Conservation (phyloP, 2,797 vertebrate genomes). For the Eremophila alpestris region DNA sequence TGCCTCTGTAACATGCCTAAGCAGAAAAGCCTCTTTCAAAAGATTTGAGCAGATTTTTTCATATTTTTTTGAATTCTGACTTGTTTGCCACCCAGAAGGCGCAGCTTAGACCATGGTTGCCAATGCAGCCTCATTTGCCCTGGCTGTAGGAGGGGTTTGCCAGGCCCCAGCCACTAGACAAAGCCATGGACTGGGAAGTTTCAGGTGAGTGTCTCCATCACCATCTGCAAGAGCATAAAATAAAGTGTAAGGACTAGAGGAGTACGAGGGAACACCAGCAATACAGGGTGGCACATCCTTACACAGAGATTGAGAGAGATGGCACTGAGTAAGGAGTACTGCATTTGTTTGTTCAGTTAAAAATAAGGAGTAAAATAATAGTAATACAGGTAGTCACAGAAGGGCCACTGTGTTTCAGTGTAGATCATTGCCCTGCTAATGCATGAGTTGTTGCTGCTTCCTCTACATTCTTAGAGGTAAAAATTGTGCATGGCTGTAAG, state of each 20-base stretch:
- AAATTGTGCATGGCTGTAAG: background rate
- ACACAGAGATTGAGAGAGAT: background rate
- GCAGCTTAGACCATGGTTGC: accelerated
- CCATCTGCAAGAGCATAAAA: background rate
- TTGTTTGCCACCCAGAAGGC: background rate
- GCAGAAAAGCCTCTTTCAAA: background rate
- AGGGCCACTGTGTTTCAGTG: background rate
- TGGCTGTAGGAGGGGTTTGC: background rate
- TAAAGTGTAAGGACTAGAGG: background rate
- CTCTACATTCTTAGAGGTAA: background rate
- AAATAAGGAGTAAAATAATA: background rate
- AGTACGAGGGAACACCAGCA: accelerated
- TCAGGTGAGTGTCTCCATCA: background rate
- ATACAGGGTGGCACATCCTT: background rate
- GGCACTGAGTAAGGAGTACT: background rate
- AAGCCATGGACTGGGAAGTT: accelerated
- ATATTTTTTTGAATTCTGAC: background rate
- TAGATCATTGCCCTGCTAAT: background rate
- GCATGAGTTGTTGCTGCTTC: background rate
- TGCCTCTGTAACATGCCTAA: background rate
- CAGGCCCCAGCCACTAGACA: accelerated
- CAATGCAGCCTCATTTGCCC: background rate
- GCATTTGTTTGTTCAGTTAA: background rate
- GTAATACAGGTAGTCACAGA: background rate
- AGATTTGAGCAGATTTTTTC: background rate